phyloP scores from a whole-genome alignment of 2,797 vertebrate genomes.

The Ptychobarbus kaznakovi region DNA sequence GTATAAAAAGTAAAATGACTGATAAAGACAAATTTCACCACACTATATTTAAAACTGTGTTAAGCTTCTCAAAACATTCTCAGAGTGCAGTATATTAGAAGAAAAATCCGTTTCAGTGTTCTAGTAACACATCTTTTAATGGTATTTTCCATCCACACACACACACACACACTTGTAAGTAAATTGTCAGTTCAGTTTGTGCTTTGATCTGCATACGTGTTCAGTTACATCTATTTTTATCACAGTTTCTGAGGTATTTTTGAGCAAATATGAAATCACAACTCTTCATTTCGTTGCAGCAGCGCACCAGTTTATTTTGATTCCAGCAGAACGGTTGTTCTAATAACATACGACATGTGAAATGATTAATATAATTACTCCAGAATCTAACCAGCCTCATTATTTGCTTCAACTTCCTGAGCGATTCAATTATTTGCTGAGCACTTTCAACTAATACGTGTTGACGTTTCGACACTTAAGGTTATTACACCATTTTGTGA shows the following conservation, averaged over 20 bases:
- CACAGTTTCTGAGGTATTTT: not conserved
- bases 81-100: not conserved
- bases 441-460: not conserved
- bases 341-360: not conserved
- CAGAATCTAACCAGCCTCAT: not conserved
- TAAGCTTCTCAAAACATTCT: not conserved
- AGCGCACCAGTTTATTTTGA: not conserved
- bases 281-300: not conserved
- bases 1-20: not conserved
- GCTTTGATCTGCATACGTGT: not conserved
- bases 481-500: not conserved
- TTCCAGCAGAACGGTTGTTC: not conserved
- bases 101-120: not conserved
- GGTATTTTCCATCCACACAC: not conserved
- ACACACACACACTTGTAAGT: not conserved
- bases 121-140: not conserved
- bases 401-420: not conserved
- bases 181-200: not conserved
- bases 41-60: not conserved
- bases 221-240: not conserved
- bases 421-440: not conserved
- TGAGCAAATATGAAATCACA: not conserved
- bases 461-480: not conserved
- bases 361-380: conserved; percentile 7
- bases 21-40: not conserved